Conservation (phyloP, 2,797 vertebrate species). For the Notolabrus celidotus region DNA sequence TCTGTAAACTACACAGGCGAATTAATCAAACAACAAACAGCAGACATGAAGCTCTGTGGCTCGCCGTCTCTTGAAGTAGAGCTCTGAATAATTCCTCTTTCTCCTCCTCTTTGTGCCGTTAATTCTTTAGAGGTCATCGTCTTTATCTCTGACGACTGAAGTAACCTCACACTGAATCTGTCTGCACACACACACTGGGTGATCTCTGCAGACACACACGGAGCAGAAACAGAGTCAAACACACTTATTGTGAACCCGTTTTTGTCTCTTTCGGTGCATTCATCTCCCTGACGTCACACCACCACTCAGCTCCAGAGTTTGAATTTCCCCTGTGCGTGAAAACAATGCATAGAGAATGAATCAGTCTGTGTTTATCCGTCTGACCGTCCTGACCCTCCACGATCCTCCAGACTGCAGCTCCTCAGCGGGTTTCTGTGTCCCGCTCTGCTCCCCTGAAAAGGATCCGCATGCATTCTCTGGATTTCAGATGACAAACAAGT, state of each 20-base stretch:
- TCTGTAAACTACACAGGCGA: too few species aligned
- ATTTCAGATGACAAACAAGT: conserved; percentile 68
- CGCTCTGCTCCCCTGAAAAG: neutral
- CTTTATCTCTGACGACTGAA: too few species aligned
- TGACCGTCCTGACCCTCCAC: conserved; percentile 21
- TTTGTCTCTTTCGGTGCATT: conserved; percentile 24
- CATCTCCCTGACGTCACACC: conserved; percentile 52
- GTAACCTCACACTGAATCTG: too few species aligned
- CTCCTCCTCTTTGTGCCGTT: too few species aligned
- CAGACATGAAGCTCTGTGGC: too few species aligned
- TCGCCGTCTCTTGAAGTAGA: too few species aligned
- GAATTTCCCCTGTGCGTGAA: conserved; percentile 78
- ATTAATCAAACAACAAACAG: too few species aligned
- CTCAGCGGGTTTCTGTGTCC: neutral
- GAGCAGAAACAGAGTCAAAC: neutral
- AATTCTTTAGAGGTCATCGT: too few species aligned
- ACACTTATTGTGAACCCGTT: neutral
- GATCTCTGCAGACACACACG: too few species aligned
- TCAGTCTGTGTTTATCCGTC: conserved; percentile 64
- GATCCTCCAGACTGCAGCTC: neutral
- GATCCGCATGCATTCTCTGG: conserved; percentile 43
- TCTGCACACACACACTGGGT: too few species aligned
- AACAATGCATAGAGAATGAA: conserved; percentile 77
- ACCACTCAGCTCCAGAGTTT: conserved; percentile 42
- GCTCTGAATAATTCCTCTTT: too few species aligned